Evolutionary conservation across 2,797 vertebrate species (phyloP).

Genomic region (Argyrosomus regius): DNA sequence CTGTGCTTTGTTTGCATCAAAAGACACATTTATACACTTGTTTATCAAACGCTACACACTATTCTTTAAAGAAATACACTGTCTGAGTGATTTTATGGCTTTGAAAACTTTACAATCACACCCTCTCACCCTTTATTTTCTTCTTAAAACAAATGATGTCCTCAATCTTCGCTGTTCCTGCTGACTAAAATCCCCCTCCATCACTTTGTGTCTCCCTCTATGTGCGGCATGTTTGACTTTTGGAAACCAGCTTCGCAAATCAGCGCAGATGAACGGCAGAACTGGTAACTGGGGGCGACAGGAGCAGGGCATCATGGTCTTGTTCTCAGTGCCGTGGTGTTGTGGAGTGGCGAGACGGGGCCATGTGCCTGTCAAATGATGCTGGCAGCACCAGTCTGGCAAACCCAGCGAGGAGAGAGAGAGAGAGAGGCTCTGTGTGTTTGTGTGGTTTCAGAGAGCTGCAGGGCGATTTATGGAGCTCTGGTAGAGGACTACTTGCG

Average conservation of each 20-base stretch:
- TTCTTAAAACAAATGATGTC: background rate
- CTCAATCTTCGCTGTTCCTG: background rate
- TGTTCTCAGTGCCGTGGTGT: constrained; percentile 32
- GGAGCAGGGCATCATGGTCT: constrained; percentile 52
- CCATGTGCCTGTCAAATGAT: constrained; percentile 75
- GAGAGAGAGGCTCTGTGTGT: constrained; percentile 11
- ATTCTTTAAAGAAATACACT: background rate
- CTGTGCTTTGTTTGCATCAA: background rate
- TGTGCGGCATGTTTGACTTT: background rate
- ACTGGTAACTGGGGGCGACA: constrained; percentile 31
- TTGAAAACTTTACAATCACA: background rate
- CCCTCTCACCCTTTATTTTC: background rate
- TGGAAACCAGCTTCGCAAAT: constrained; percentile 12
- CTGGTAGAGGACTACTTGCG: constrained; percentile 39
- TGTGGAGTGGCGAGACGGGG: constrained; percentile 42
- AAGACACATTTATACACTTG: background rate
- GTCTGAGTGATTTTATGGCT: no score
- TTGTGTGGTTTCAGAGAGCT: constrained; percentile 29
- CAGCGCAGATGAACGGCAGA: constrained; percentile 34
- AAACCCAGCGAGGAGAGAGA: constrained; percentile 35
- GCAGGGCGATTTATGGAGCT: constrained; percentile 34
- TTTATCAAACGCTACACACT: background rate
- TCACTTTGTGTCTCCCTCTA: no score
- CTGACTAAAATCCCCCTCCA: background rate
- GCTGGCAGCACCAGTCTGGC: constrained; percentile 64